Base-by-base conservation (phyloP, 2,888 invertebrate genomes). In the Clostera curtula region DNA sequence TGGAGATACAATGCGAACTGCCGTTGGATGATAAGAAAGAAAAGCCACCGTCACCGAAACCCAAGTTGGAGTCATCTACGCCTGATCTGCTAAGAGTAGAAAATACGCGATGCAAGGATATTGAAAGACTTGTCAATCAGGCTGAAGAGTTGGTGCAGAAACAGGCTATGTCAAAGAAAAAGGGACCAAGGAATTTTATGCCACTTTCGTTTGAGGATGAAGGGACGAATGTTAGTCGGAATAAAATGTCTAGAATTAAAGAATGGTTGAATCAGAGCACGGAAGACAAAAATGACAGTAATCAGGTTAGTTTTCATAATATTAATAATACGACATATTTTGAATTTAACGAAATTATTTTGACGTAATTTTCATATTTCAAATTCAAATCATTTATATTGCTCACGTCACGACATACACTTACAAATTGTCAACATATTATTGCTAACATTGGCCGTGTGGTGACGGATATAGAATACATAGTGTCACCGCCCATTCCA, bases 141-240 rank as follows among this genome's bases (percentile, higher is more conserved):
- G 94, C 93, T 8, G 94, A 94, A 61, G 90, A 91, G 67, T 82
- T 94, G 65, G 93, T 94, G 25, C 86, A 86, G 36, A 87, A 87
- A 41, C 86, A 87, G 33, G 84, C 65, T 27, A 49, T 88, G 86
- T 69, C 84, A 21, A 84, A 80, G 49, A 82, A 72, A 45, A 82
- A 72, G 44, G 62, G 72, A 4, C 55, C 76, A 1, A 82, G 85
- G 40, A 80, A 59, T 21, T 80, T 87, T 22, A 86, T 86, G 31
- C 85, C 86, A 19, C 47, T 88, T 12, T 65, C 83, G 46, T 82
- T 88, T 40, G 85, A 85, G 18, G 85, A 85, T 27, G 80, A 82
- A 27, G 79, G 76, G 2, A 80, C 79, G 34, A 67, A 60, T 19
- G 71, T 67, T 14, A 85, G 71, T 50, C 70, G 86, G 40, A 84